Evolutionary conservation across 2,113 vertebrate species (phyloP), one percentile per base, ranked within the genome.

Genomic region (Trematomus loennbergii): DNA sequence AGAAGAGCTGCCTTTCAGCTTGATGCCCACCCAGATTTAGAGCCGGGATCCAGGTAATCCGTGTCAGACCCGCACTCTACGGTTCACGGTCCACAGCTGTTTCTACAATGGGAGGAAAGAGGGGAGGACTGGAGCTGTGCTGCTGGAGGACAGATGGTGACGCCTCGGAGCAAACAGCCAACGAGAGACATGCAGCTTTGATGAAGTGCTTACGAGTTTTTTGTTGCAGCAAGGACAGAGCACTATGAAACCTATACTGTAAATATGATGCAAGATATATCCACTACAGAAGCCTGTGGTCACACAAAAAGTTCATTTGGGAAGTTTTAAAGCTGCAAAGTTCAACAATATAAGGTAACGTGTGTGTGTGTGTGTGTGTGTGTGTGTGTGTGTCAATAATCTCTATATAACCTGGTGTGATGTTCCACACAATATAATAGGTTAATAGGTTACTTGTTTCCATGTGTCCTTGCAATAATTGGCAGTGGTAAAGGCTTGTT

Each of bases 141-240:
- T 82, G 85, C 90, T 79, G 83, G 73, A 85, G 88, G 90, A 87
- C 86, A 87, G 68, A 79, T 73, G 90, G 89, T 93, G 93, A 94
- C 93, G 93, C 84, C 72, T 82, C 58, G 54, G 70, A 74, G 85
- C 83, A 60, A 61, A 3, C 87, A 93, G 81, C 94, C 94, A 94
- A 94, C 90, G 82, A 83, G 88, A 89, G 78, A n/a, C 55, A 6
- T 4, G 79, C 75, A 63, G 63, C 33, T 11, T 48, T 22, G 17
- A 22, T 62, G 54, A 71, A 20, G 20, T 53, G 67, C 68, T 60
- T 0, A 57, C 43, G 25, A 50, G 22, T 10, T 5, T 40, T 40
- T 40, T 8, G n/a, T 66, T 3, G 33, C 66, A 70, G 62, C 2
- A 46, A n/a, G 52, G 43, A 45, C 72, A 16, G 2, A 33, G 58